Evolutionary conservation across 2,797 vertebrate species (phyloP).

Genomic region (Myotis findleyi): DNA sequence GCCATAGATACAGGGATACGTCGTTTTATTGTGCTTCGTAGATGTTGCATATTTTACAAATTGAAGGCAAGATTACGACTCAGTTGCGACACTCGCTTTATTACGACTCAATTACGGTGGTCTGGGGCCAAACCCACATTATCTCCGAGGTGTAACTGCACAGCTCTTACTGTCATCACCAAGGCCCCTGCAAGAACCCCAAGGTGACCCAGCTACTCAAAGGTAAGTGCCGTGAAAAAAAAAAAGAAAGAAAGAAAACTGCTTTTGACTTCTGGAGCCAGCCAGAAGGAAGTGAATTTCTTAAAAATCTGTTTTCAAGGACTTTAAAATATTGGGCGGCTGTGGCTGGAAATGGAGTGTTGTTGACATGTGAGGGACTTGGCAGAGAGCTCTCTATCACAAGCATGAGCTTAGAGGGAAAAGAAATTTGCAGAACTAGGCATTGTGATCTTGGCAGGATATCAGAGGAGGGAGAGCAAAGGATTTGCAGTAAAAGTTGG

Average conservation of each 20-base stretch:
- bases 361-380: neutral
- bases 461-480: neutral
- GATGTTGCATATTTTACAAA: neutral
- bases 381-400: neutral
- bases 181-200: neutral
- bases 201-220: neutral
- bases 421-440: neutral
- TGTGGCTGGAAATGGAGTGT: neutral
- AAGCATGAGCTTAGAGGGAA: neutral
- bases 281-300: neutral
- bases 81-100: neutral
- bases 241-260: neutral
- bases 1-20: neutral
- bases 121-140: neutral
- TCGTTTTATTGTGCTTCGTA: neutral
- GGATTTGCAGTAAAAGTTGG: neutral
- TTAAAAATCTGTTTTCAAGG: slow-evolving; percentile 21
- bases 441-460: neutral
- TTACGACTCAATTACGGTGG: no score
- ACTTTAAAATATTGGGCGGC: neutral
- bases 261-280: neutral
- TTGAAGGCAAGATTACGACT: neutral
- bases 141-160: neutral
- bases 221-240: neutral
- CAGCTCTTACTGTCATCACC: neutral